Conservation (phyloP, 2,113 vertebrate genomes). For the Stegastes partitus region DNA sequence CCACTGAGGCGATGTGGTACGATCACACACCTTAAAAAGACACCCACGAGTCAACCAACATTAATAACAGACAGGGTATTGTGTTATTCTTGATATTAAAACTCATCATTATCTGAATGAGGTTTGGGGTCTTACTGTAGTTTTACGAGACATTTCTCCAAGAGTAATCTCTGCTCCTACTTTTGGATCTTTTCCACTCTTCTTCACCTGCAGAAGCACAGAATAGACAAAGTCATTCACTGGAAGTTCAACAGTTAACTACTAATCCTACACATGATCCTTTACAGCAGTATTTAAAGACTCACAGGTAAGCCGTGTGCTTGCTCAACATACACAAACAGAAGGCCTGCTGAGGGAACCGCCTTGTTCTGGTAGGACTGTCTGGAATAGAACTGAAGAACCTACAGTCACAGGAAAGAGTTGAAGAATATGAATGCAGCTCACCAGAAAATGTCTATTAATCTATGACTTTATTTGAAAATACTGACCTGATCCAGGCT, state of each 20-base stretch:
- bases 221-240: neutral
- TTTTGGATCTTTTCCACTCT: slow-evolving; percentile 90
- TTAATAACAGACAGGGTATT: neutral
- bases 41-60: neutral
- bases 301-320: slow-evolving; percentile 89
- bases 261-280: neutral
- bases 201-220: slow-evolving; percentile 85
- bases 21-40: slow-evolving; percentile 83
- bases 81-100: too few relatives aligned
- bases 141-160: slow-evolving; percentile 84
- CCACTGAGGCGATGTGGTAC: slow-evolving; percentile 87
- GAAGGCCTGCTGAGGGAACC: slow-evolving; percentile 86
- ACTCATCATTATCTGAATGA: neutral
- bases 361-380: slow-evolving; percentile 88
- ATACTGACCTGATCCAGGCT: slow-evolving; percentile 87
- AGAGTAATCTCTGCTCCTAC: slow-evolving; percentile 86
- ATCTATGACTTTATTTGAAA: fast-evolving
- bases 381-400: slow-evolving; percentile 85
- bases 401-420: slow-evolving; percentile 73
- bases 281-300: slow-evolving; percentile 7
- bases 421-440: neutral
- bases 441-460: neutral
- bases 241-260: neutral
- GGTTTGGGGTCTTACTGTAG: slow-evolving; percentile 83
- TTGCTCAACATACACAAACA: slow-evolving; percentile 89